A percentile compares a stretch with the other conserved stretches of the same genome.
Conservation (phyloP, 2,888 invertebrate species). For the Ectemnius continuus region DNA sequence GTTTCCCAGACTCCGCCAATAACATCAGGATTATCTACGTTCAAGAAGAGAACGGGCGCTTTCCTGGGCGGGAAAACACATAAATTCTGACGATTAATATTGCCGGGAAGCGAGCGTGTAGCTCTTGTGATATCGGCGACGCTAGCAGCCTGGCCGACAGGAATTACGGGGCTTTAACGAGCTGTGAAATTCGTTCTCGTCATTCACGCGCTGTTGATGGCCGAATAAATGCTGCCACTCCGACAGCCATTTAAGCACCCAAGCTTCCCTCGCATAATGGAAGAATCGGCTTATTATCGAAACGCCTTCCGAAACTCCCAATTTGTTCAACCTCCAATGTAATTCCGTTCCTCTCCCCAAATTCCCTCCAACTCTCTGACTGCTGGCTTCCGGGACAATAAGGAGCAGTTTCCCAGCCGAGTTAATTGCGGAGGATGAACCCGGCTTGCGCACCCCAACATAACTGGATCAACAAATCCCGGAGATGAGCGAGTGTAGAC, state of each 20-base stretch:
- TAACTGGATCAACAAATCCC: constrained; percentile 51
- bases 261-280: too few species aligned
- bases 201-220: not conserved
- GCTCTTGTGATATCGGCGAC: not conserved
- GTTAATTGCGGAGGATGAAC: constrained; percentile 46
- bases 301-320: not conserved
- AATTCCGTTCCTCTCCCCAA: not conserved
- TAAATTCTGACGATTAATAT: too few species aligned
- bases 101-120: too few species aligned
- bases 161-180: not conserved
- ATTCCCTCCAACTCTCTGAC: not conserved
- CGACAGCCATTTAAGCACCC: too few species aligned
- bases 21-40: too few species aligned
- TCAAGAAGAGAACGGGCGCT: too few species aligned
- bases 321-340: not conserved
- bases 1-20: too few species aligned
- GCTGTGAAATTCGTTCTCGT: not conserved
- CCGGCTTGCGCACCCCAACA: constrained; percentile 46
- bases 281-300: constrained; percentile 4
- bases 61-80: too few species aligned
- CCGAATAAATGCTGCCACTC: too few species aligned
- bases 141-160: not conserved
- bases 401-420: constrained; percentile 28
- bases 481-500: constrained; percentile 20
- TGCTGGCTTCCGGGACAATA: constrained; percentile 6